phyloP scores from a whole-genome alignment of 1,140 invertebrate genomes.

The Dinoponera quadriceps region DNA sequence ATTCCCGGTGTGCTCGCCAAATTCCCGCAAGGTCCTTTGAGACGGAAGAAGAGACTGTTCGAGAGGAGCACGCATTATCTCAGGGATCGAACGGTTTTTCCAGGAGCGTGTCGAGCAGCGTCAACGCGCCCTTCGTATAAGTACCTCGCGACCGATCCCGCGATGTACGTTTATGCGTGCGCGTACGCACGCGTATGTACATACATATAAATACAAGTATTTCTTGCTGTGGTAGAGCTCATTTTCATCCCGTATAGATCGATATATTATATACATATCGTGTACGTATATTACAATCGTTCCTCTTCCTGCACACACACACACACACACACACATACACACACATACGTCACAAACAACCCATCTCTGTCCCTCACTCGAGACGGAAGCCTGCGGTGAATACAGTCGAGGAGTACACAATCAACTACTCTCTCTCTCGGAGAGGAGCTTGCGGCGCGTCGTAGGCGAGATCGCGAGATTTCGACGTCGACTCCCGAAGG shows the following conservation, averaged over 20 bases:
- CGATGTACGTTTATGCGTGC: slow-evolving; percentile 12
- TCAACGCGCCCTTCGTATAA: neutral
- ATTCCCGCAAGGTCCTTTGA: slow-evolving; percentile 19
- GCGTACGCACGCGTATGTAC: slow-evolving; percentile 18
- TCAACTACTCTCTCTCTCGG: too few relatives aligned
- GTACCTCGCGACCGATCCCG: slow-evolving; percentile 6
- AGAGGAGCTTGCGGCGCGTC: too few relatives aligned
- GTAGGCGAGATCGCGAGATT: too few relatives aligned
- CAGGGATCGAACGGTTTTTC: neutral
- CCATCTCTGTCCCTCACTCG: too few relatives aligned
- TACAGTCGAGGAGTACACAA: too few relatives aligned
- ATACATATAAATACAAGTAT: slow-evolving; percentile 66
- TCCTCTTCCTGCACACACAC: neutral
- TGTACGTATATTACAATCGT: slow-evolving; percentile 9
- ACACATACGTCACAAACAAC: too few relatives aligned
- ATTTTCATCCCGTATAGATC: slow-evolving; percentile 39
- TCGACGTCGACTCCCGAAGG: too few relatives aligned
- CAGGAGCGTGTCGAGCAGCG: neutral
- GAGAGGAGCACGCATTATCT: neutral
- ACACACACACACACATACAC: too few relatives aligned
- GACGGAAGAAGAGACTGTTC: slow-evolving; percentile 1
- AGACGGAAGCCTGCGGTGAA: too few relatives aligned
- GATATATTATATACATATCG: neutral
- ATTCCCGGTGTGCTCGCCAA: neutral
- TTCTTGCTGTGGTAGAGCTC: slow-evolving; percentile 63